Percentiles rank a stretch among this genome's conserved stretches.
These are phyloP conservation scores for Samia ricini DNA, from an alignment of 1,140 invertebrate species.

Conservation along the genomic window DNA sequence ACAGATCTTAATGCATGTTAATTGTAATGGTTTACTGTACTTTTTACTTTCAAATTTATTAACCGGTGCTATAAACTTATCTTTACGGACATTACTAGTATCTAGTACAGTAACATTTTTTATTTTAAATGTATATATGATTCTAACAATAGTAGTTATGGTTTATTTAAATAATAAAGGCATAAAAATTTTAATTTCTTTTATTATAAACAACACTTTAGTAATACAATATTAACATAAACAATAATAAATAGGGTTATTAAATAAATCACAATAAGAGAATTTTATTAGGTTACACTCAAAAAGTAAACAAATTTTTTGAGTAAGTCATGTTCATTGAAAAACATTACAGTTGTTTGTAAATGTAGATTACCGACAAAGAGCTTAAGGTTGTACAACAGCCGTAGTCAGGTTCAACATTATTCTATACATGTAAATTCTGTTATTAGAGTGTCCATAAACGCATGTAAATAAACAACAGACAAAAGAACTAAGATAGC, in stretches of 20 bases:
- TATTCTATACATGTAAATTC: no score
- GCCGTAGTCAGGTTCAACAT: no score
- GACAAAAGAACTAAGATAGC: no score
- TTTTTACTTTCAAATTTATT: conserved; percentile 89
- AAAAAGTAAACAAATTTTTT: no score
- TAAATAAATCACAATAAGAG: neutral
- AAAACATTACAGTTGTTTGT: no score
- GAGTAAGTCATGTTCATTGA: no score
- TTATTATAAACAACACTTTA: conserved; percentile 1
- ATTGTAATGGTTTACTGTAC: conserved; percentile 87
- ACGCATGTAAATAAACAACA: no score
- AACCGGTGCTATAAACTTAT: conserved; percentile 88
- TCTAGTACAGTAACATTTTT: conserved; percentile 67
- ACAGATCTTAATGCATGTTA: conserved; percentile 82
- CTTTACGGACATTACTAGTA: conserved; percentile 80
- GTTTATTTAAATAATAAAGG: conserved; percentile 43
- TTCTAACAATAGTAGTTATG: conserved; percentile 60
- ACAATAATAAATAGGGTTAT: conserved; percentile 6
- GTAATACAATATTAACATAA: conserved; percentile 5
- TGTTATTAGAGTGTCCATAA: no score
- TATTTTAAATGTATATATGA: conserved; percentile 81
- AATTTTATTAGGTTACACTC: neutral
- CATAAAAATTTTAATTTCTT: conserved; percentile 14
- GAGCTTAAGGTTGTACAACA: no score
- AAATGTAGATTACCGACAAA: no score